Evolutionary conservation across 1,140 invertebrate species (phyloP).

Genomic region (Atta colombica): DNA sequence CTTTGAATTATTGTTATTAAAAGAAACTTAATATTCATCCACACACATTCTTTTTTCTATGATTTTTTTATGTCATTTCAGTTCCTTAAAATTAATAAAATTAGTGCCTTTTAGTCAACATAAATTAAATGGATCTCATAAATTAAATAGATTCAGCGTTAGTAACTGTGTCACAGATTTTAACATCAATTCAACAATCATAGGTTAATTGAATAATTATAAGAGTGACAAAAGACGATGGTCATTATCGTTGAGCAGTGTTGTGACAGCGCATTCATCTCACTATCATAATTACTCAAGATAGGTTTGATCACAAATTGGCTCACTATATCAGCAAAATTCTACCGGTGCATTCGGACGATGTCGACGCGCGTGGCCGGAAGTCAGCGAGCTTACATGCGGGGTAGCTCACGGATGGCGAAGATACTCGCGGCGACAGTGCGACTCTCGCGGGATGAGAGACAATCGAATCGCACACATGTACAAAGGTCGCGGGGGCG

Average conservation of each 20-base stretch:
- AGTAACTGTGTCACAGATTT: no score
- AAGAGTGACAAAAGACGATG: neutral
- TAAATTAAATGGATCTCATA: no score
- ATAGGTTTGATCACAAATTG: neutral
- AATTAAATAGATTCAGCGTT: no score
- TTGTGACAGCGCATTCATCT: neutral
- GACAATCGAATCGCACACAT: conserved; percentile 17
- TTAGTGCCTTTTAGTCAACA: no score
- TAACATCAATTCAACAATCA: neutral
- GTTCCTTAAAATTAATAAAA: no score
- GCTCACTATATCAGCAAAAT: neutral
- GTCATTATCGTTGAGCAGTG: neutral
- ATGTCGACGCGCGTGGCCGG: neutral
- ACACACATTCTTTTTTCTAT: no score
- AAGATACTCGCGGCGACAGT: neutral
- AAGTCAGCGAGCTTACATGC: conserved; percentile 22
- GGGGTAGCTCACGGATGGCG: conserved; percentile 40
- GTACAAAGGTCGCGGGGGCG: conserved; percentile 26
- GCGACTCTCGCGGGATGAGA: conserved; percentile 9
- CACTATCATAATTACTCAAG: conserved; percentile 4
- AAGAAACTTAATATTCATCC: no score
- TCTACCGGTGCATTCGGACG: neutral
- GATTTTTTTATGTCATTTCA: no score
- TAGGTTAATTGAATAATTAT: neutral
- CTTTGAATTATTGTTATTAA: no score